Evolutionary conservation across 2,888 invertebrate genomes (phyloP).

Genomic region (Opisthograptis luteolata): DNA sequence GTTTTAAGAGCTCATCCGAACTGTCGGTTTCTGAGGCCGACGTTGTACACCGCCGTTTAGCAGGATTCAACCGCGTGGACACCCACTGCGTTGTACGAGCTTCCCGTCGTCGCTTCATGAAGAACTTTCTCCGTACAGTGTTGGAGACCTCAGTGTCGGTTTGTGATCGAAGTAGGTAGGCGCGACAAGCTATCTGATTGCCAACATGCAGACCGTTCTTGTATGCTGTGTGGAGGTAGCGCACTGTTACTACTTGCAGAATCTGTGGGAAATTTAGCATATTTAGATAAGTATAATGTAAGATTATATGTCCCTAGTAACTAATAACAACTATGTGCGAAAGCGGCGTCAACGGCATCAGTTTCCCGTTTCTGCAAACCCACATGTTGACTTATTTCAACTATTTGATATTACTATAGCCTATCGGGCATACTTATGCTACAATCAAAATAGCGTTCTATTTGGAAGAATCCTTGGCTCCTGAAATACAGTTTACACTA

Average conservation of each 20-base stretch:
- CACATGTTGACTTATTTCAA: too few species aligned
- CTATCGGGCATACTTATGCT: too few species aligned
- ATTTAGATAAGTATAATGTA: not conserved
- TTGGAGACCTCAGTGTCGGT: constrained; percentile 55
- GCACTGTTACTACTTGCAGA: constrained; percentile 68
- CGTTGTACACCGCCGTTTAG: constrained; percentile 46
- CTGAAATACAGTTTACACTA: too few species aligned
- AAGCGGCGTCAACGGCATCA: too few species aligned
- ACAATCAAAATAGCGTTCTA: too few species aligned
- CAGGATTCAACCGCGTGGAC: constrained; percentile 49
- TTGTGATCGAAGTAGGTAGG: constrained; percentile 67
- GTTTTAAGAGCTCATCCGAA: constrained; percentile 71
- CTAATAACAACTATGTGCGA: too few species aligned
- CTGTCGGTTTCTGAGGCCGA: constrained; percentile 65
- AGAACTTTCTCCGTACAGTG: constrained; percentile 47
- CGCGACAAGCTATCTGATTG: constrained; percentile 66
- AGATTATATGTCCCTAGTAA: not conserved
- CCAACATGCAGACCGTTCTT: constrained; percentile 69
- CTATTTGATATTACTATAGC: too few species aligned
- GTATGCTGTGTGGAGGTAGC: constrained; percentile 77
- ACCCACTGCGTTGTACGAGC: constrained; percentile 71
- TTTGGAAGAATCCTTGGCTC: too few species aligned
- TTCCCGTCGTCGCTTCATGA: constrained; percentile 54
- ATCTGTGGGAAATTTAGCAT: too few species aligned
- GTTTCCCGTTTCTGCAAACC: too few species aligned